Evolutionary conservation across 64 coral and sea anemone species (phyloP).

Genomic region (Astreopora myriophthalma): DNA sequence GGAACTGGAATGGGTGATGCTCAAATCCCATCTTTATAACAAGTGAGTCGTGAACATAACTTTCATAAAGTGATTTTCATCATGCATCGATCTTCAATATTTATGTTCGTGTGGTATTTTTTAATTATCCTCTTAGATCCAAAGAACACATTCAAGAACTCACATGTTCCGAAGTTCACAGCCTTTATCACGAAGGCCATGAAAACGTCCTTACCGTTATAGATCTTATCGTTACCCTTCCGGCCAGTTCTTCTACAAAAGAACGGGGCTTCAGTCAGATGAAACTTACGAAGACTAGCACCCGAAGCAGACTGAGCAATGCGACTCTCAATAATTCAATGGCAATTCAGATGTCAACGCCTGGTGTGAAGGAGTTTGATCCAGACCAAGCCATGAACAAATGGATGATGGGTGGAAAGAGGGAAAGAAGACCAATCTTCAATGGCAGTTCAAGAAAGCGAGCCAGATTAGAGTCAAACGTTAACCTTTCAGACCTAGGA

Average conservation of each 20-base stretch:
- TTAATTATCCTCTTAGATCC: background rate
- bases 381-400: slow-evolving; percentile 21
- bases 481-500: too few relatives aligned
- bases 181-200: background rate
- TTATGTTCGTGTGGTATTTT: background rate
- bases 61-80: background rate
- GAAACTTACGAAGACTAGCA: slow-evolving; percentile 27
- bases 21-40: slow-evolving; percentile 25
- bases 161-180: background rate
- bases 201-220: background rate
- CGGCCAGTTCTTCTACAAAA: slow-evolving; percentile 16
- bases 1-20: background rate
- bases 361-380: slow-evolving; percentile 41
- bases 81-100: background rate
- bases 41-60: background rate
- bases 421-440: background rate
- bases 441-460: slow-evolving; percentile 23
- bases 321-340: slow-evolving; percentile 19
- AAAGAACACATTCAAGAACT: background rate
- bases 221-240: slow-evolving; percentile 14
- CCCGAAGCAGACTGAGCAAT: background rate
- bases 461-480: background rate
- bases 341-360: slow-evolving; percentile 12
- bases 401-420: slow-evolving; percentile 5
- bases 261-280: slow-evolving; percentile 48